Conservation (phyloP, 2,888 invertebrate genomes). For the Melipona beecheii region DNA sequence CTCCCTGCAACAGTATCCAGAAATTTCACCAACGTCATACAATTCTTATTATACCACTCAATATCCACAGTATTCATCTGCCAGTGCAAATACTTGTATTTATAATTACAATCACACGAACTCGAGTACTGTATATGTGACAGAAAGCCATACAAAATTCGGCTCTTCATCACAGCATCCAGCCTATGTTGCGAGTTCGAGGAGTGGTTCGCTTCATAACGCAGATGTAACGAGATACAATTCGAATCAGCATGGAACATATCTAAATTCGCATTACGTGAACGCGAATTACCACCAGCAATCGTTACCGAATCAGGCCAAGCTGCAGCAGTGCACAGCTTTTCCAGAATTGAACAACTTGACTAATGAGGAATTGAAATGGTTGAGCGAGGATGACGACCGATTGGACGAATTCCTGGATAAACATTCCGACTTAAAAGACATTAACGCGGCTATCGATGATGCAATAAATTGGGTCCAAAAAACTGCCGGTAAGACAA, state of each 20-base stretch:
- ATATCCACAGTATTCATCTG: slow-evolving; percentile 78
- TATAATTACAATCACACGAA: slow-evolving; percentile 81
- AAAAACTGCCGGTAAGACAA: slow-evolving; percentile 86
- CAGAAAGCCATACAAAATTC: slow-evolving; percentile 68
- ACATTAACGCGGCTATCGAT: slow-evolving; percentile 89
- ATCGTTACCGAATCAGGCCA: slow-evolving; percentile 66
- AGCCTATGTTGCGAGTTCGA: slow-evolving; percentile 68
- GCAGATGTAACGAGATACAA: slow-evolving; percentile 74
- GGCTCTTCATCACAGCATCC: slow-evolving; percentile 72
- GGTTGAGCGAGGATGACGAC: slow-evolving; percentile 89
- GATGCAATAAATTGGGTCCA: slow-evolving; percentile 90
- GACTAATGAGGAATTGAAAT: slow-evolving; percentile 88
- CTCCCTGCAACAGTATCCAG: slow-evolving; percentile 76
- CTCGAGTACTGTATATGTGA: slow-evolving; percentile 69
- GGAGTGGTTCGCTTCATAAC: slow-evolving; percentile 67
- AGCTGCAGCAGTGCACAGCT: slow-evolving; percentile 76
- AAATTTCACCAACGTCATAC: slow-evolving; percentile 77
- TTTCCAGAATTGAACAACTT: slow-evolving; percentile 85
- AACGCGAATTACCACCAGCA: slow-evolving; percentile 77
- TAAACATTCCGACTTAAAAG: slow-evolving; percentile 88
- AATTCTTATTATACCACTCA: slow-evolving; percentile 79
- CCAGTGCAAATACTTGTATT: slow-evolving; percentile 75
- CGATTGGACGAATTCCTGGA: slow-evolving; percentile 90
- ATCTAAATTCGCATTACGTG: slow-evolving; percentile 76
- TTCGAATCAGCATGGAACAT: slow-evolving; percentile 76